A percentile compares a stretch with the other conserved stretches of the same genome.
Evolutionary conservation across 1,140 invertebrate genomes (phyloP).

Genomic region (Charaxes varanes): DNA sequence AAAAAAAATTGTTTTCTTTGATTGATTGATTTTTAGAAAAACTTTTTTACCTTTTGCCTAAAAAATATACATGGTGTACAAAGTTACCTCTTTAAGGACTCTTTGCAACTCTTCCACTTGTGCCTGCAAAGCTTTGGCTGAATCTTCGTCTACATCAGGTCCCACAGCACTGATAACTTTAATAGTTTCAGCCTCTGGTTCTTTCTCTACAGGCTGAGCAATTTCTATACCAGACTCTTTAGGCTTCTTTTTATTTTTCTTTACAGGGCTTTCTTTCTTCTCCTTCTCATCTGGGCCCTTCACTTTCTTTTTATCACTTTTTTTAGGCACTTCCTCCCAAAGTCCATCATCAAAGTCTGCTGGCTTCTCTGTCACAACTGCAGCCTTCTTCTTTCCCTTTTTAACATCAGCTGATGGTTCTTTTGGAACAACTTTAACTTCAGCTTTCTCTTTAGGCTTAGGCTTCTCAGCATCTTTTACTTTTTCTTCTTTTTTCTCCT

Average conservation of each 20-base stretch:
- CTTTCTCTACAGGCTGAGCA: constrained; percentile 34
- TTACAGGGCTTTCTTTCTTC: constrained; percentile 60
- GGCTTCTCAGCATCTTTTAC: constrained; percentile 55
- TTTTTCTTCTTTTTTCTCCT: constrained; percentile 68
- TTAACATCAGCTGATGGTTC: constrained; percentile 59
- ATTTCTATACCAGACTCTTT: constrained; percentile 57
- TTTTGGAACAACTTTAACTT: constrained; percentile 66
- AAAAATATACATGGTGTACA: constrained; percentile 7
- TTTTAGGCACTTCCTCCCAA: constrained; percentile 83
- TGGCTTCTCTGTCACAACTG: constrained; percentile 76
- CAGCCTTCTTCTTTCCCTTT: constrained; percentile 70
- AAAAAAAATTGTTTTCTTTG: no score
- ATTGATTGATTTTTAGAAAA: no score
- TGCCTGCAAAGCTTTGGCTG: constrained; percentile 54
- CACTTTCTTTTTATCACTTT: constrained; percentile 77
- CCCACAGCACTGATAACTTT: constrained; percentile 58
- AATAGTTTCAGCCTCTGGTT: constrained; percentile 38
- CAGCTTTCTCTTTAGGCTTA: constrained; percentile 54
- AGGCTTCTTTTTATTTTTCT: constrained; percentile 58
- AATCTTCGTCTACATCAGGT: constrained; percentile 55
- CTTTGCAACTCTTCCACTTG: constrained; percentile 67
- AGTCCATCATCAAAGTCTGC: constrained; percentile 83
- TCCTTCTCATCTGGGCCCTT: constrained; percentile 81
- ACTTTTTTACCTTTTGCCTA: no score
- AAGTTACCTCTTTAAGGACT: constrained; percentile 66